Evolutionary conservation across 2,113 vertebrate genomes (phyloP), one percentile per base, ranked within the genome.

Genomic region (Trinectes maculatus): DNA sequence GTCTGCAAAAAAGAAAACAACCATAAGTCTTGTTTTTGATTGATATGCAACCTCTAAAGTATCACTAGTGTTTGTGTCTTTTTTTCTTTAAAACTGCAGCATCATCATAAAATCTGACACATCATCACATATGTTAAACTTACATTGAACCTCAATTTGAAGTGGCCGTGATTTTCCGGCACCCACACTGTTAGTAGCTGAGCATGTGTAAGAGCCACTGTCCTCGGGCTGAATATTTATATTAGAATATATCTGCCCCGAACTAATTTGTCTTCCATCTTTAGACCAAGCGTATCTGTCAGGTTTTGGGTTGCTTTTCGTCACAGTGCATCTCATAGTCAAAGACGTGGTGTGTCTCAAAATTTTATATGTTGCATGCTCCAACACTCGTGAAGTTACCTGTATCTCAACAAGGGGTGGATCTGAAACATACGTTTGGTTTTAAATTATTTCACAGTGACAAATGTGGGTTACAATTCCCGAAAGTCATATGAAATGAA

Each of bases 361-460:
- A 0, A 1, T 68, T 15, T 13, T 34, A 39, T 16, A n/a, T n/a
- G n/a, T 39, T 34, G 76, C 73, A 44, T 83, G 15, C 25, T 0
- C 0, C 12, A 4, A 5, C 2, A 4, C 0, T 6, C 4, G 0
- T 21, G 36, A 3, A 3, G 0, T 6, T 5, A 31, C 19, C 0
- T 0, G 6, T 9, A 90, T 9, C 5, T 67, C 3, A 56, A 85
- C 84, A 12, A 0, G 1, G n/a, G 91, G 89, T 1, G 0, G 3
- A 79, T 88, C 91, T 92, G 74, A 57, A 75, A 77, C 13, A 77
- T n/a, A n/a, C n/a, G n/a, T n/a, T n/a, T n/a, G n/a, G n/a, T n/a
- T n/a, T n/a, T 3, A 37, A 1, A 7, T 7, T 42, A n/a, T 39
- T 22, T 11, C 11, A 39, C 6, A 47, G 8, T 22, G n/a, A 57